Conservation (phyloP, 2,113 vertebrate species). For the Dendrocopos noguchii region DNA sequence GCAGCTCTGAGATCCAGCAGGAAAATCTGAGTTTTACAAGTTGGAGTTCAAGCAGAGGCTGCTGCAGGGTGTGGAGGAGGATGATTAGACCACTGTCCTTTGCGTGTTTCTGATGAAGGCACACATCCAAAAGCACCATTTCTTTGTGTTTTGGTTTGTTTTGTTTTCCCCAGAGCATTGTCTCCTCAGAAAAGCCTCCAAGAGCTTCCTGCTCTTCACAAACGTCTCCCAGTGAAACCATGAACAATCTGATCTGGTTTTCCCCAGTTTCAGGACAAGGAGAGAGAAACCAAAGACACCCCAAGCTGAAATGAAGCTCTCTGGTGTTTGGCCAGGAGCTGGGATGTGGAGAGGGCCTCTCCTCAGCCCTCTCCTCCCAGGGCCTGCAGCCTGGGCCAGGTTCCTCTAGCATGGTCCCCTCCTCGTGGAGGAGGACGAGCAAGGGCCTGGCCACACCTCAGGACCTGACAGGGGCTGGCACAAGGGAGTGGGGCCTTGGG, state of each 20-base stretch:
- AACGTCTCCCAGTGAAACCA: accelerated
- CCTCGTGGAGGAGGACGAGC: neutral
- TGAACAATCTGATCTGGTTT: accelerated
- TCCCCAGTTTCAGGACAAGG: neutral
- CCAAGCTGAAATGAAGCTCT: accelerated
- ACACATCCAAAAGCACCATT: accelerated
- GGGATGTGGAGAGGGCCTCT: neutral
- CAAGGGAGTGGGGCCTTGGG: too few relatives aligned
- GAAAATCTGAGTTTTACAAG: neutral
- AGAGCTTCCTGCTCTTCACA: accelerated
- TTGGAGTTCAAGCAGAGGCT: neutral
- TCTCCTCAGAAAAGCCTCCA: too few relatives aligned
- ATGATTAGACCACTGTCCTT: neutral
- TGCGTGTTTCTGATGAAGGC: neutral
- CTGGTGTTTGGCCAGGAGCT: neutral
- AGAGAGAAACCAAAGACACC: too few relatives aligned
- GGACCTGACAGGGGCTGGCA: accelerated
- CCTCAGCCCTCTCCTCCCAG: neutral
- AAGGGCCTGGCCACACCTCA: too few relatives aligned
- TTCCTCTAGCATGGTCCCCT: too few relatives aligned
- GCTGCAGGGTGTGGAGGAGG: neutral
- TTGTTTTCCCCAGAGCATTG: too few relatives aligned
- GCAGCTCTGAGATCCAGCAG: neutral
- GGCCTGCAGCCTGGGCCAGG: accelerated
- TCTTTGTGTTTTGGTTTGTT: too few relatives aligned